These are phyloP conservation scores for Murina feae DNA, from an alignment of 2,113 vertebrate genomes.

Conservation along the genomic window DNA sequence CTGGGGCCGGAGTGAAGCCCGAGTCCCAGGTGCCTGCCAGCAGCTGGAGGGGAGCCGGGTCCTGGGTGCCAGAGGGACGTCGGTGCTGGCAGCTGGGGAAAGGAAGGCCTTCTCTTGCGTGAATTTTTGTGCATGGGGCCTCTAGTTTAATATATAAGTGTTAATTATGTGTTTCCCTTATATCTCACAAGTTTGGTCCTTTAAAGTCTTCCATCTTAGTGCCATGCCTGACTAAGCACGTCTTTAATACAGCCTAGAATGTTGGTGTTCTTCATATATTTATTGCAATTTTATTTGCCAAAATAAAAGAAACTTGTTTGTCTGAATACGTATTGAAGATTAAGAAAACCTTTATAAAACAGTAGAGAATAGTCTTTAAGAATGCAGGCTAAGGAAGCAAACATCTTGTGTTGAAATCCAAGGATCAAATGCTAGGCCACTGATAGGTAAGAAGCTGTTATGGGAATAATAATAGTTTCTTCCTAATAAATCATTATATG, in stretches of 20 bases:
- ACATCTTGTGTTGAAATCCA: background rate
- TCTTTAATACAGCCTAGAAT: background rate
- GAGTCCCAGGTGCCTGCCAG: too few relatives aligned
- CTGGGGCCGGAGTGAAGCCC: too few relatives aligned
- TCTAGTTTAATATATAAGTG: background rate
- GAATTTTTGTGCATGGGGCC: too few relatives aligned
- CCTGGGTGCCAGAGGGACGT: too few relatives aligned
- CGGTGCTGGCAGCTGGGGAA: too few relatives aligned
- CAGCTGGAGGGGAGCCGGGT: too few relatives aligned
- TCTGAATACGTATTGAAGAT: background rate
- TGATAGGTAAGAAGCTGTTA: background rate
- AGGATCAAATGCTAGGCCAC: background rate
- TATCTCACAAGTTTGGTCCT: background rate
- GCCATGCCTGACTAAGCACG: background rate
- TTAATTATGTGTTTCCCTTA: constrained; percentile 24
- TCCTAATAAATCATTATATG: background rate
- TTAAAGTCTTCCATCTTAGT: background rate
- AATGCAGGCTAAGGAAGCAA: background rate
- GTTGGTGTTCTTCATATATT: background rate
- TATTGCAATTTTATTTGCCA: background rate
- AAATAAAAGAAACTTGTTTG: background rate
- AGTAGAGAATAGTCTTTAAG: background rate
- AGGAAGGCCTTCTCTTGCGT: too few relatives aligned
- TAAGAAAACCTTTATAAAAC: background rate
- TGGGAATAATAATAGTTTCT: background rate